These are phyloP conservation scores for Pharmacophagus antenor DNA, from an alignment of 2,888 invertebrate species.

Conservation along the genomic window DNA sequence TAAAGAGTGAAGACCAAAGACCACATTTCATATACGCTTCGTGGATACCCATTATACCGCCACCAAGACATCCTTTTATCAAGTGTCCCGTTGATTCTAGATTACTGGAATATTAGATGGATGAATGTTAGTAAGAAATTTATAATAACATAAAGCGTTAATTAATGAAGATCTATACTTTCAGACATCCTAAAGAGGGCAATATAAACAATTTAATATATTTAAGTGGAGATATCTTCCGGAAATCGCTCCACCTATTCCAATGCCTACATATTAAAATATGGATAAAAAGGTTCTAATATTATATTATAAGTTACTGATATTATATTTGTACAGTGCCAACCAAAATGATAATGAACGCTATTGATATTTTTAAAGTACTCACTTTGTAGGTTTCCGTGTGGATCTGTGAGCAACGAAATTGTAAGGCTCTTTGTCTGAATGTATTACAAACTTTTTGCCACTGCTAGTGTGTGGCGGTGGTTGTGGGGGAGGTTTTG, in stretches of 20 bases:
- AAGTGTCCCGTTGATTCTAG: slow-evolving; percentile 66
- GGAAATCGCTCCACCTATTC: no score
- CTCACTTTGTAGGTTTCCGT: slow-evolving; percentile 43
- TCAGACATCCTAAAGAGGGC: no score
- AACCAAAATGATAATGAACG: neutral
- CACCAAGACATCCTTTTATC: slow-evolving; percentile 70
- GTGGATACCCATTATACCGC: slow-evolving; percentile 69
- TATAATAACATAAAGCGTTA: no score
- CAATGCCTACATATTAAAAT: no score
- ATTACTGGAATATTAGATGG: slow-evolving; percentile 46
- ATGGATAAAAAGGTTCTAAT: no score
- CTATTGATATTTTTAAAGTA: neutral
- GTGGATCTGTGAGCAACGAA: slow-evolving; percentile 50
- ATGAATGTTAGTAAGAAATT: neutral
- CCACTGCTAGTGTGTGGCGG: slow-evolving; percentile 33
- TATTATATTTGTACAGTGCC: no score
- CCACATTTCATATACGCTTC: slow-evolving; percentile 71
- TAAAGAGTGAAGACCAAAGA: slow-evolving; percentile 59
- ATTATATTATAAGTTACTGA: no score
- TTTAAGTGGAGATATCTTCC: no score
- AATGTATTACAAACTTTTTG: slow-evolving; percentile 49
- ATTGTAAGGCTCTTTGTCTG: slow-evolving; percentile 58
- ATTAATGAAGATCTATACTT: no score
- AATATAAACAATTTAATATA: no score
- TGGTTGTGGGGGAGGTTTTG: slow-evolving; percentile 55